Evolutionary conservation across 2,113 vertebrate genomes (phyloP).

Genomic region (Porphyrio hochstetteri): DNA sequence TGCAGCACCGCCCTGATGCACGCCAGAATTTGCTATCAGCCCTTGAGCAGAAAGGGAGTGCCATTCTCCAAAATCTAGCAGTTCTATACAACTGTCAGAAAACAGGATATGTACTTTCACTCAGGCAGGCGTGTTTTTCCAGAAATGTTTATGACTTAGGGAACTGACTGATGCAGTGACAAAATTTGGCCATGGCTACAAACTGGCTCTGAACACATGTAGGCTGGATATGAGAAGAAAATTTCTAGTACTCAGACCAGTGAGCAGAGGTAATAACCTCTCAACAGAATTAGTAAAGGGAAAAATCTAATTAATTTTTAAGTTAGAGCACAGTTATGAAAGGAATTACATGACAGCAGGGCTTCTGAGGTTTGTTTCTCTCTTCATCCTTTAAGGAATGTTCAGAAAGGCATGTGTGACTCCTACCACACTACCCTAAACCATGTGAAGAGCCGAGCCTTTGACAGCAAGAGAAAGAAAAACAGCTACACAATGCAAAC

Average conservation of each 20-base stretch:
- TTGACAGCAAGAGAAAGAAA: too few relatives aligned
- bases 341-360: background rate
- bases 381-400: background rate
- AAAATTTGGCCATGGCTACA: background rate
- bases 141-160: background rate
- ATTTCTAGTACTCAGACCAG: background rate
- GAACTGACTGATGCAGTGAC: background rate
- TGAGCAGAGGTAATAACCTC: rapidly evolving
- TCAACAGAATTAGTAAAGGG: background rate
- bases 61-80: background rate
- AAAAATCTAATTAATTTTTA: background rate
- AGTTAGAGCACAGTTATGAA: background rate
- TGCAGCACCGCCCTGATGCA: rapidly evolving
- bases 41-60: background rate
- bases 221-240: background rate
- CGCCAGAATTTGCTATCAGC: background rate
- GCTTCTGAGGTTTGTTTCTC: background rate
- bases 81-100: background rate
- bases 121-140: background rate
- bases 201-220: rapidly evolving
- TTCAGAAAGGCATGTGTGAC: background rate
- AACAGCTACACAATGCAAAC: background rate
- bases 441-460: rapidly evolving
- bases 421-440: rapidly evolving
- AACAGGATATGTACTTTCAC: background rate